Conservation (phyloP, 2,113 vertebrate genomes). For the Laterallus jamaicensis region DNA sequence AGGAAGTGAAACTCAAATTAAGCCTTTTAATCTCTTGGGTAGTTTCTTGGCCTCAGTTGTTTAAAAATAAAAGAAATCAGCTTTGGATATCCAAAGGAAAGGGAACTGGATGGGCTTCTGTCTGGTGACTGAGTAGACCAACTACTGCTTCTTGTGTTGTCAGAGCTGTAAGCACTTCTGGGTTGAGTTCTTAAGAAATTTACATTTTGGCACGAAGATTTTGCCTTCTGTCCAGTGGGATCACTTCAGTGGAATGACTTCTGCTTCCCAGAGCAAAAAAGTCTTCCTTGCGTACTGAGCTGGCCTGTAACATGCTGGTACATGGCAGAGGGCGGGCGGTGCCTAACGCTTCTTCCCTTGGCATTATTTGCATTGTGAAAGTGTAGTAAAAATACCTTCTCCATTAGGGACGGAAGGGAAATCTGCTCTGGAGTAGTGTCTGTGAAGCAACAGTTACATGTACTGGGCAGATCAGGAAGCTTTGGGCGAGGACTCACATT, state of each 20-base stretch:
- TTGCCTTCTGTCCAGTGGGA: not conserved
- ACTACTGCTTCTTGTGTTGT: not conserved
- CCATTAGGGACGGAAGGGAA: not conserved
- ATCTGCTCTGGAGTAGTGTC: not conserved
- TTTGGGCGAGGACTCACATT: constrained; percentile 36
- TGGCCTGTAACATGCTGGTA: not conserved
- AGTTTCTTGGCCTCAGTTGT: not conserved
- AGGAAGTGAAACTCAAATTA: constrained; percentile 12
- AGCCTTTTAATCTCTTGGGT: not conserved
- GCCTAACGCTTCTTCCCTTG: not conserved
- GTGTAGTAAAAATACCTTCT: not conserved
- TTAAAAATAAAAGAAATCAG: not conserved
- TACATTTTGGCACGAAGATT: not conserved
- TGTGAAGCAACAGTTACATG: not conserved
- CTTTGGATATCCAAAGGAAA: not conserved
- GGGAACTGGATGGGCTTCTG: not conserved
- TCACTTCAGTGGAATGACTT: not conserved
- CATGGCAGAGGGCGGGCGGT: not conserved
- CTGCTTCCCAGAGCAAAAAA: not conserved
- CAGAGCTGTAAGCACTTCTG: not conserved
- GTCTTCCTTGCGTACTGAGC: not conserved
- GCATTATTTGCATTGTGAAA: not conserved
- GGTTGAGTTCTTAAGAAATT: not conserved
- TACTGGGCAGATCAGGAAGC: not conserved
- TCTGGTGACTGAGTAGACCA: not conserved